A percentile compares a stretch with the other conserved stretches of the same genome.
These are phyloP conservation scores for Drosophila ogumai DNA, from an alignment of 1,140 invertebrate genomes.

Conservation along the genomic window DNA sequence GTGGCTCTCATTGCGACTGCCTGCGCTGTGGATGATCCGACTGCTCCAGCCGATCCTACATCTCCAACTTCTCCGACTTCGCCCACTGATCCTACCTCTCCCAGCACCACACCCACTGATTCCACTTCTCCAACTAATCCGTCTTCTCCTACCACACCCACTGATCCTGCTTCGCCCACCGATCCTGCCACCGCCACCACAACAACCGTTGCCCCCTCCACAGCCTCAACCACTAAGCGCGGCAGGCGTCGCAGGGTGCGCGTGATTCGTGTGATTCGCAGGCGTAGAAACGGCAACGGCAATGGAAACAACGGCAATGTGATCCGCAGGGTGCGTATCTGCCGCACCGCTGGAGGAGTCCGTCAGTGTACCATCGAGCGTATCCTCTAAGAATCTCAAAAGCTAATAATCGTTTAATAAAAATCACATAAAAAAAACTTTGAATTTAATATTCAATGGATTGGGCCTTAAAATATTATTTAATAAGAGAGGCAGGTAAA, in stretches of 20 bases:
- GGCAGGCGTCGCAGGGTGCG: background rate
- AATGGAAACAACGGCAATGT: background rate
- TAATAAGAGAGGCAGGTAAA: background rate
- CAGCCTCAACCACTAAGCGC: background rate
- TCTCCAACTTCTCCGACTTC: background rate
- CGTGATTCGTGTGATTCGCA: background rate
- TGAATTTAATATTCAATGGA: background rate
- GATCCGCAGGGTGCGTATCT: background rate
- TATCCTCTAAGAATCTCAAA: background rate
- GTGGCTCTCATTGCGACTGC: slow-evolving; percentile 5
- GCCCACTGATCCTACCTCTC: background rate
- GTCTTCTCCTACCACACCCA: background rate
- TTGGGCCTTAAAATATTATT: background rate
- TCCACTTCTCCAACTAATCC: background rate
- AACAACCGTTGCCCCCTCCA: background rate
- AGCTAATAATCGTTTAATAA: background rate
- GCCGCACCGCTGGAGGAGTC: background rate
- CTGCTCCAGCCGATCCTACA: background rate
- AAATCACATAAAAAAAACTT: background rate
- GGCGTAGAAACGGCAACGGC: background rate
- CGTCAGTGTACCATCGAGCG: background rate
- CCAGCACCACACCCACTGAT: background rate
- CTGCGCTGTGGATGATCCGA: background rate
- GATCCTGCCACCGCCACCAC: background rate
- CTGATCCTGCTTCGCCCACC: background rate